Percentiles rank a stretch among this genome's conserved stretches.
phyloP scores from a whole-genome alignment of 2,113 vertebrate species.

The Odocoileus hemionus region DNA sequence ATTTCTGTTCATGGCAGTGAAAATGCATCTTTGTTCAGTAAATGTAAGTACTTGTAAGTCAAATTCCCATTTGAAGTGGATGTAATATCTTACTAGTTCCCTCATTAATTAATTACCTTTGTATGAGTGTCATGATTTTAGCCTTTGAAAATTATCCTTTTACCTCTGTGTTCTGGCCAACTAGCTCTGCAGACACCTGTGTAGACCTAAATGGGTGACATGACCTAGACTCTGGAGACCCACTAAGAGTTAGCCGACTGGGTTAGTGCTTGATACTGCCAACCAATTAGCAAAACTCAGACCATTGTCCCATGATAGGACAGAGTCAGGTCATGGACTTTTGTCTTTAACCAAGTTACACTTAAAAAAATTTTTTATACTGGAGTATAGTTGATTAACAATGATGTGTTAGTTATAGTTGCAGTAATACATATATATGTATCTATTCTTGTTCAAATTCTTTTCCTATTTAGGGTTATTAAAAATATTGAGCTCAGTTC shows the following conservation, averaged over 20 bases:
- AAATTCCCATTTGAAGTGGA: neutral
- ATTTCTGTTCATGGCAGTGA: neutral
- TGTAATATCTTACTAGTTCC: neutral
- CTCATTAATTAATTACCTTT: neutral
- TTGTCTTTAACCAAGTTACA: neutral
- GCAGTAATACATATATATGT: neutral
- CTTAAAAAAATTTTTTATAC: neutral
- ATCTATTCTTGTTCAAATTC: neutral
- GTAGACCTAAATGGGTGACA: neutral
- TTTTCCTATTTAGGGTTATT: neutral
- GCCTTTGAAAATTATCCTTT: neutral
- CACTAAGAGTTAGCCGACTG: neutral
- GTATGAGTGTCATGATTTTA: neutral
- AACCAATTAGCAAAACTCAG: neutral
- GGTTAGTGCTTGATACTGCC: neutral
- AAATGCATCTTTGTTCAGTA: neutral
- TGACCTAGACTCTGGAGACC: neutral
- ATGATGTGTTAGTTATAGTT: neutral
- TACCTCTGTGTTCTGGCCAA: neutral
- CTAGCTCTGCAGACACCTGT: neutral
- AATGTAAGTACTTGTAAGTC: neutral
- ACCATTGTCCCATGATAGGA: neutral
- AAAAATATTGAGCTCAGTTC: neutral
- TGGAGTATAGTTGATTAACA: neutral
- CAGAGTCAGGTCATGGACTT: neutral